Evolutionary conservation across 1,140 invertebrate genomes (phyloP).

Genomic region (Leptinotarsa texana): DNA sequence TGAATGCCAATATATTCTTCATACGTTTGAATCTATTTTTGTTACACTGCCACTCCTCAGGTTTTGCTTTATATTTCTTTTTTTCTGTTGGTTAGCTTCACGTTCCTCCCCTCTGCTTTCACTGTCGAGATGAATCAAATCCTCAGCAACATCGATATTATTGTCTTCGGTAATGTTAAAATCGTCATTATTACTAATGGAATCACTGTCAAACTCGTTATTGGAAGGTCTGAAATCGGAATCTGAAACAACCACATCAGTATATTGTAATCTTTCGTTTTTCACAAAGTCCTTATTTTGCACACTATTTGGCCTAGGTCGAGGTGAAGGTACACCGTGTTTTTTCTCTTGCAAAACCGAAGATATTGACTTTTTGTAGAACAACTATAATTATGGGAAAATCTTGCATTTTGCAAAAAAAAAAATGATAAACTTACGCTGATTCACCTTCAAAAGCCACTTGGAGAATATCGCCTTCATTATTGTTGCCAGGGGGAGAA

Average conservation of each 20-base stretch:
- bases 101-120: constrained; percentile 1
- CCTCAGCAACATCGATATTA: constrained; percentile 20
- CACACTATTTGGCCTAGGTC: background rate
- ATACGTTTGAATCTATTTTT: constrained; percentile 18
- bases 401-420: no score
- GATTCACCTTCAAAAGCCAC: no score
- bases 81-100: constrained; percentile 45
- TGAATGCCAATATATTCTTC: constrained; percentile 3
- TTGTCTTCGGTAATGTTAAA: background rate
- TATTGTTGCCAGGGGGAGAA: no score
- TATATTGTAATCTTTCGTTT: constrained; percentile 21
- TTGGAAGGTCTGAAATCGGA: no score
- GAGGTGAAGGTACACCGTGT: background rate
- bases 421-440: no score
- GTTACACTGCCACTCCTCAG: constrained; percentile 18
- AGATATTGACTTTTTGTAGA: no score
- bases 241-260: background rate
- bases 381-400: no score
- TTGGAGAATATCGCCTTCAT: no score
- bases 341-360: no score
- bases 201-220: no score
- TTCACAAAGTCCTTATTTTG: background rate
- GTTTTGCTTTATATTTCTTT: constrained; percentile 53
- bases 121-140: background rate
- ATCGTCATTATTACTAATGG: no score